These are phyloP conservation scores for Drosophila rufa DNA, from an alignment of 1,140 invertebrate genomes.

Conservation along the genomic window DNA sequence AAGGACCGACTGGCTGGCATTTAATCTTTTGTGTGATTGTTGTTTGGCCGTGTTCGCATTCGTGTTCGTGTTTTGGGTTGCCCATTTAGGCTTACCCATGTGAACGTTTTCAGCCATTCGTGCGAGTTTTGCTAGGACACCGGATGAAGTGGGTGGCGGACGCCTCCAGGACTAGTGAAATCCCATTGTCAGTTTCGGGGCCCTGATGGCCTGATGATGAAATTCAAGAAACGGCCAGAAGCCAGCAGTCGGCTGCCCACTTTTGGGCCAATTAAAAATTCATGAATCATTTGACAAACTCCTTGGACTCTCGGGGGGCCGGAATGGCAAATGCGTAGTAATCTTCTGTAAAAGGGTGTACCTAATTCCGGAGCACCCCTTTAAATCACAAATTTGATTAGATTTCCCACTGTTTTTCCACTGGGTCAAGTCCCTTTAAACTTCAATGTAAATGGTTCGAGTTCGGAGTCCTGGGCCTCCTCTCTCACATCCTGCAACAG, in stretches of 20 bases:
- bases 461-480: conserved; percentile 1
- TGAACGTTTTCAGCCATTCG: conserved; percentile 47
- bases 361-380: conserved; percentile 26
- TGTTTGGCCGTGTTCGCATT: conserved; percentile 59
- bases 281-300: conserved; percentile 83
- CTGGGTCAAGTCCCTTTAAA: conserved; percentile 35
- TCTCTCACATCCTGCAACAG: conserved; percentile 60
- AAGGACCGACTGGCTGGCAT: conserved; percentile 54
- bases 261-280: conserved; percentile 76
- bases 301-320: conserved; percentile 39
- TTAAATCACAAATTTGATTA: conserved; percentile 50
- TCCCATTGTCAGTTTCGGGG: conserved; percentile 46
- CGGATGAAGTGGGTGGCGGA: neutral
- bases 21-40: conserved; percentile 79
- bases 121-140: conserved; percentile 20
- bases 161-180: conserved; percentile 9
- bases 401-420: conserved; percentile 7
- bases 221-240: conserved; percentile 44
- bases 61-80: conserved; percentile 76
- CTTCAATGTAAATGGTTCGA: conserved; percentile 9
- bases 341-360: conserved; percentile 73
- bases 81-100: conserved; percentile 80
- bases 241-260: conserved; percentile 42
- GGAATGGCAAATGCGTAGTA: conserved; percentile 61
- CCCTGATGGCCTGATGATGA: conserved; percentile 32